phyloP scores from a whole-genome alignment of 2,888 invertebrate genomes.

The Apamea epomidion region DNA sequence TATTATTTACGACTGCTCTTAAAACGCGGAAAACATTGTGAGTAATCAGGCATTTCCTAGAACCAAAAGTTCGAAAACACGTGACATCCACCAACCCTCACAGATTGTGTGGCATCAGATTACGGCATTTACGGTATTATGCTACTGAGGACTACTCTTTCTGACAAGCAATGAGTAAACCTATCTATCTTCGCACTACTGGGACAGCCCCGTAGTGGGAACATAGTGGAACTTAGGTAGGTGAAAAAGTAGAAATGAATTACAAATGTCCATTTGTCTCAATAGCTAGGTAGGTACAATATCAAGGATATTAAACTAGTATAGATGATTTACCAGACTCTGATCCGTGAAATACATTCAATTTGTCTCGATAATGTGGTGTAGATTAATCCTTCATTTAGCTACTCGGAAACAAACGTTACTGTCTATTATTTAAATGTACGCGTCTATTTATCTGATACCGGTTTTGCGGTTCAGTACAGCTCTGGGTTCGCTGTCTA shows the following conservation, averaged over 20 bases:
- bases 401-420: neutral
- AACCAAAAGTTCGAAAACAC: neutral
- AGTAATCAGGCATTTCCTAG: neutral
- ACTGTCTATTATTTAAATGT: conserved; percentile 14
- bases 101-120: neutral
- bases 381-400: neutral
- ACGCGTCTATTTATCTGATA: neutral
- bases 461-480: conserved; percentile 7
- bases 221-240: neutral
- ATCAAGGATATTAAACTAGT: neutral
- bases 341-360: neutral
- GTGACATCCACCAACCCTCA: neutral
- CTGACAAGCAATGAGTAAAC: neutral
- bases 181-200: neutral
- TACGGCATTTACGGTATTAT: neutral
- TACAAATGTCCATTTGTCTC: neutral
- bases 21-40: too few species aligned
- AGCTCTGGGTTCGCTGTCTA: neutral
- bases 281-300: neutral
- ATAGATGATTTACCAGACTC: neutral
- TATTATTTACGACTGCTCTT: neutral
- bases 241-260: neutral
- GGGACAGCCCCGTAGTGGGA: neutral
- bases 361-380: neutral
- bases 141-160: neutral